These are phyloP conservation scores for Spisula subtruncata DNA, from an alignment of 2,888 invertebrate genomes.

Conservation along the genomic window DNA sequence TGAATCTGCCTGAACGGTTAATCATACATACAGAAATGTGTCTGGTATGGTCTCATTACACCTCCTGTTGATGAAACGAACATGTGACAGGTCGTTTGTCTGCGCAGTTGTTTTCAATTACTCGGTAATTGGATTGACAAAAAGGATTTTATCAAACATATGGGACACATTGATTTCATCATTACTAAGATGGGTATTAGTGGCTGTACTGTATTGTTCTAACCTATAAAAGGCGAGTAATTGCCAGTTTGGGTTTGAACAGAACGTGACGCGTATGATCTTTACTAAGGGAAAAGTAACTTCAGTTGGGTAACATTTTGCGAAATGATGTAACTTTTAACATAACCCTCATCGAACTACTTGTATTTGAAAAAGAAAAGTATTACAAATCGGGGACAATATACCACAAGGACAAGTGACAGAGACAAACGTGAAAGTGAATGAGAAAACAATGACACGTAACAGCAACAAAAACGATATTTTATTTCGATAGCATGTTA, in stretches of 20 bases:
- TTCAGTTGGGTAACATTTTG: no score
- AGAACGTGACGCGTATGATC: no score
- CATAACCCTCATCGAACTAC: no score
- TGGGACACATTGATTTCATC: slow-evolving; percentile 14
- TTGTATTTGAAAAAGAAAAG: no score
- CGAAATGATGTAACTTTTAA: no score
- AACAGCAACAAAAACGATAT: no score
- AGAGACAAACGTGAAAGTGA: no score
- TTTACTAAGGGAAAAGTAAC: no score
- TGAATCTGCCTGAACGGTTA: not conserved
- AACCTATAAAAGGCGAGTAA: not conserved
- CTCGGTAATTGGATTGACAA: not conserved
- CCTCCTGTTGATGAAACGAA: not conserved
- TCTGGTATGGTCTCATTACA: not conserved
- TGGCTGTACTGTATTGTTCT: not conserved
- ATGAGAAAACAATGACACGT: no score
- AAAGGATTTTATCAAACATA: not conserved
- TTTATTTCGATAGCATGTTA: no score
- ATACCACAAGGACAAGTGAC: no score
- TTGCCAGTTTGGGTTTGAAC: not conserved
- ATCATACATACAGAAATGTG: not conserved
- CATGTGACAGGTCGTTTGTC: not conserved
- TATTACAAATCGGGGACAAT: no score
- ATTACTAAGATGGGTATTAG: not conserved
- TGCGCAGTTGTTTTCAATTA: not conserved